Evolutionary conservation across 2,797 vertebrate genomes (phyloP).

Genomic region (Enteromius trimaculatus): DNA sequence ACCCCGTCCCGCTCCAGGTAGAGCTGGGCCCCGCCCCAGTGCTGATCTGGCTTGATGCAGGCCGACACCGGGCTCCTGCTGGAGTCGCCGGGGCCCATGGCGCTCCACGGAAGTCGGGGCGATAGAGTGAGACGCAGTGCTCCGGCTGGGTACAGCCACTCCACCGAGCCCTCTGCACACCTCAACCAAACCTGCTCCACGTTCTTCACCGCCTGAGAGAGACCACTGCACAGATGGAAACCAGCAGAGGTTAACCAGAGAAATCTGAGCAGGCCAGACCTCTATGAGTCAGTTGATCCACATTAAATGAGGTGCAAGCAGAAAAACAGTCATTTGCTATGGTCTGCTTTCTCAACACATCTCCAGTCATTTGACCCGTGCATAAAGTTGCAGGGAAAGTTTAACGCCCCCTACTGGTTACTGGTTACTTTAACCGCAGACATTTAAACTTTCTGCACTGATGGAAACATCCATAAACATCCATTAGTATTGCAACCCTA

Average conservation of each 20-base stretch:
- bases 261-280: not conserved
- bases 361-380: not conserved
- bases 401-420: conserved; percentile 15
- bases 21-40: conserved; percentile 89
- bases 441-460: conserved; percentile 17
- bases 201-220: conserved; percentile 87
- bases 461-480: not conserved
- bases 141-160: conserved; percentile 90
- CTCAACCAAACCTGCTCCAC: conserved; percentile 90
- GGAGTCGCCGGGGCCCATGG: conserved; percentile 67
- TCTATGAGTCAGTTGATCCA: not conserved
- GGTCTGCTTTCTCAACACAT: not conserved
- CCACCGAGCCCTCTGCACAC: conserved; percentile 87
- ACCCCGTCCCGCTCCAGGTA: conserved; percentile 86
- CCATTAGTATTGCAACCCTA: not conserved
- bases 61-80: conserved; percentile 78
- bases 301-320: not conserved
- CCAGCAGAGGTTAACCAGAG: not conserved
- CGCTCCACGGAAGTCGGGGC: conserved; percentile 75
- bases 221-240: conserved; percentile 76
- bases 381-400: not conserved
- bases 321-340: too few species aligned
- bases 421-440: not conserved
- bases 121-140: conserved; percentile 87
- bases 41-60: conserved; percentile 83